These are phyloP conservation scores for Cynaeus angustus DNA, from an alignment of 2,888 invertebrate species.

Conservation along the genomic window DNA sequence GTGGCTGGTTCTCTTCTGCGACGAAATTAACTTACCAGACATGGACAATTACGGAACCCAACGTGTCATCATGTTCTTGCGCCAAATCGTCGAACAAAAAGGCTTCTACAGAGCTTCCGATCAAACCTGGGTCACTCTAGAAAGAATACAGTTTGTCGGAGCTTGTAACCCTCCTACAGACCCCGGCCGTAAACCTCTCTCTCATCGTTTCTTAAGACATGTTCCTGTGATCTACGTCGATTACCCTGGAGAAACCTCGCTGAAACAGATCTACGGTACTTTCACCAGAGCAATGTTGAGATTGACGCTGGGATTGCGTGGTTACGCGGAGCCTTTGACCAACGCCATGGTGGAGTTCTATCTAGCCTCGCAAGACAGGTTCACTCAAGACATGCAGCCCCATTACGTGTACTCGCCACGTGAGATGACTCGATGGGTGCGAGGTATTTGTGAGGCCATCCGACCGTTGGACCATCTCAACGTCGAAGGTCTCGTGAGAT, in stretches of 20 bases:
- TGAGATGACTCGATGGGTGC: slow-evolving; percentile 99
- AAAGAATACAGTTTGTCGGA: slow-evolving; percentile 99
- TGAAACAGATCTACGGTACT: slow-evolving; percentile 99
- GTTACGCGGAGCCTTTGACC: slow-evolving; percentile 96
- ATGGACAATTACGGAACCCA: slow-evolving; percentile 99
- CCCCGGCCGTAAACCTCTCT: slow-evolving; percentile 97
- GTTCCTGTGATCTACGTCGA: slow-evolving; percentile 99
- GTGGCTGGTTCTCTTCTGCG: slow-evolving; percentile 99
- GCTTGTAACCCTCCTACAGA: slow-evolving; percentile 99
- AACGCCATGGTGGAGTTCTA: slow-evolving; percentile 99
- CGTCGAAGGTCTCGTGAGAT: slow-evolving; percentile 95
- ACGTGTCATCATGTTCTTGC: slow-evolving; percentile 98
- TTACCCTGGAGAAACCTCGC: slow-evolving; percentile 98
- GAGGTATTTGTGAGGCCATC: slow-evolving; percentile 99
- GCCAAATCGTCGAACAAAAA: slow-evolving; percentile 97
- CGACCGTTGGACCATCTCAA: slow-evolving; percentile 92
- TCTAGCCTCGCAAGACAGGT: slow-evolving; percentile 95
- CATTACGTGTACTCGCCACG: slow-evolving; percentile 99
- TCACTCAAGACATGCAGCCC: slow-evolving; percentile 99
- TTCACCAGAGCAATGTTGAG: slow-evolving; percentile 99
- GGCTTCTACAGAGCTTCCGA: slow-evolving; percentile 93
- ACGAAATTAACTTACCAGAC: slow-evolving; percentile 99
- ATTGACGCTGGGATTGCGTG: slow-evolving; percentile 91
- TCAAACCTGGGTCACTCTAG: slow-evolving; percentile 97
- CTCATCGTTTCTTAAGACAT: slow-evolving; percentile 88